A percentile compares a stretch with the other conserved stretches of the same genome.
Conservation (phyloP, 2,113 vertebrate genomes). For the Centrocercus urophasianus region DNA sequence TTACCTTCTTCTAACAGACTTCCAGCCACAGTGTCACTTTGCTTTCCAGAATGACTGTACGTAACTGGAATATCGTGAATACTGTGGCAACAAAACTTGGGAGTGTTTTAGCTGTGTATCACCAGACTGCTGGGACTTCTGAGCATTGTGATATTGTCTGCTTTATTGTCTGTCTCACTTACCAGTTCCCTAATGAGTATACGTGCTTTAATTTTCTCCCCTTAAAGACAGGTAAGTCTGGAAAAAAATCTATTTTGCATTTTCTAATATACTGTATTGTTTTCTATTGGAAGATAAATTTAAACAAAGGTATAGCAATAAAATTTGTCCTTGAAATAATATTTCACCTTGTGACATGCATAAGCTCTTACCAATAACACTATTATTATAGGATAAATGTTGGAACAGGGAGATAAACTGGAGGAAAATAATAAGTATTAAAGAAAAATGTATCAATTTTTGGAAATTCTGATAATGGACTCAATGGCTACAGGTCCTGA, state of each 20-base stretch:
- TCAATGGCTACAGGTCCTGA: neutral
- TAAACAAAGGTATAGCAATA: neutral
- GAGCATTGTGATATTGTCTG: neutral
- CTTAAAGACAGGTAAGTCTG: neutral
- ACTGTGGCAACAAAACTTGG: neutral
- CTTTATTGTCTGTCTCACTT: neutral
- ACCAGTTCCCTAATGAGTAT: neutral
- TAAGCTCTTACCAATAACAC: neutral
- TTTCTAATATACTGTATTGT: neutral
- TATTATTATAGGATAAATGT: neutral
- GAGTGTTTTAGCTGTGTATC: neutral
- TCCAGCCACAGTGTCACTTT: neutral
- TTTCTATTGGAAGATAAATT: neutral
- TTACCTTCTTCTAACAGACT: conserved; percentile 1
- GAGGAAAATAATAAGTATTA: neutral
- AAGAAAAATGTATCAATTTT: neutral
- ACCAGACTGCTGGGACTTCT: neutral
- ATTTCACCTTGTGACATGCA: neutral
- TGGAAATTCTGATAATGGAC: neutral
- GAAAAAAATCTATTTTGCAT: neutral
- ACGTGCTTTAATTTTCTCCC: neutral
- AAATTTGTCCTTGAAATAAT: neutral
- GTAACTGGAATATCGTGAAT: neutral
- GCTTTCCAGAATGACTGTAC: neutral
- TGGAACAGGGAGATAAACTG: neutral